A percentile compares a stretch with the other conserved stretches of the same genome.
Evolutionary conservation across 2,797 vertebrate species (phyloP).

Genomic region (Australoheros facetus): DNA sequence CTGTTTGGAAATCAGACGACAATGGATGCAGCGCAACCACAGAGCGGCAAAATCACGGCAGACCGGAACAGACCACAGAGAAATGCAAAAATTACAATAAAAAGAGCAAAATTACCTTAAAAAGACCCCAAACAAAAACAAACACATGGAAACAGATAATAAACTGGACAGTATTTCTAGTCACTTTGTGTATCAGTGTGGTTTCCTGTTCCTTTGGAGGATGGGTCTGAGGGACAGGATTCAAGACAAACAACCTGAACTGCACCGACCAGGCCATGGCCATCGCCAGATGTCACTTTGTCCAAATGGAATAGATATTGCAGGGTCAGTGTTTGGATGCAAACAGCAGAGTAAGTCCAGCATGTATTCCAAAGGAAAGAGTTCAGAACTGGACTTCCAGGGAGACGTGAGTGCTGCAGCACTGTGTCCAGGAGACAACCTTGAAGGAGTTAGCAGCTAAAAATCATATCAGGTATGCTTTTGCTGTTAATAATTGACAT

Average conservation of each 20-base stretch:
- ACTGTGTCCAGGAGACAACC: background rate
- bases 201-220: no score
- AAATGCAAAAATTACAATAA: background rate
- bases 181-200: no score
- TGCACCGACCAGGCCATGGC: no score
- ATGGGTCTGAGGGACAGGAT: background rate
- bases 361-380: background rate
- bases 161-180: background rate
- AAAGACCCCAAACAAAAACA: background rate
- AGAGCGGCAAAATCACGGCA: background rate
- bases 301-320: background rate
- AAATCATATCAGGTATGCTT: background rate
- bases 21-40: background rate
- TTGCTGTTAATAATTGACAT: background rate
- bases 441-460: background rate
- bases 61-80: background rate
- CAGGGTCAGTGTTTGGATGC: background rate
- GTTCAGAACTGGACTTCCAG: background rate
- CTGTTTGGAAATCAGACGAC: background rate
- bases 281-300: background rate
- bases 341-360: background rate
- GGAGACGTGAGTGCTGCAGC: background rate
- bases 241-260: background rate
- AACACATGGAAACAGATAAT: background rate
- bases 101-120: background rate